phyloP scores from a whole-genome alignment of 2,113 vertebrate species.

The Phalacrocorax pelagicus region DNA sequence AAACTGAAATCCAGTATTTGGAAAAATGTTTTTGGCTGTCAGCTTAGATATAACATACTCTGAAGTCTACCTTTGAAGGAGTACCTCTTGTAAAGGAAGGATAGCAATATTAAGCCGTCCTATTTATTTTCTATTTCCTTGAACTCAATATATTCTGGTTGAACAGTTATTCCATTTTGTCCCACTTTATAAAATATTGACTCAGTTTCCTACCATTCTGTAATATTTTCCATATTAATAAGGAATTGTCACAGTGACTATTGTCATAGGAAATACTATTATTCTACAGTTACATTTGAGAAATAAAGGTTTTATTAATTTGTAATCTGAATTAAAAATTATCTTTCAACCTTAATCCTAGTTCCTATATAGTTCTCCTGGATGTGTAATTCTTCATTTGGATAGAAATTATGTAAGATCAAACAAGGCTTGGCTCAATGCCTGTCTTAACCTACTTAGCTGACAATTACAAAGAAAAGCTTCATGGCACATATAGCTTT shows the following conservation, averaged over 20 bases:
- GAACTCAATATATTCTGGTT: background rate
- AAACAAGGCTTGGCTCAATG: background rate
- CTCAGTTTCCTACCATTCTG: background rate
- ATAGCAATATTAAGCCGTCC: background rate
- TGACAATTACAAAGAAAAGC: background rate
- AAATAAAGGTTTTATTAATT: background rate
- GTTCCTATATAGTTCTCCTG: background rate
- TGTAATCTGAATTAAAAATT: constrained; percentile 15
- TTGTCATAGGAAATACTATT: background rate
- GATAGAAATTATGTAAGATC: constrained; percentile 29
- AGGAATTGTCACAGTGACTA: background rate
- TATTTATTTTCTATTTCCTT: background rate
- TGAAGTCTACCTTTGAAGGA: background rate
- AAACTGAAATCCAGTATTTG: background rate
- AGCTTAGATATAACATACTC: background rate
- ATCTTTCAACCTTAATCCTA: background rate
- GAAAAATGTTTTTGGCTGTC: background rate
- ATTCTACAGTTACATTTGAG: background rate
- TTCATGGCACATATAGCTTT: background rate
- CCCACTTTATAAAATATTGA: constrained; percentile 5
- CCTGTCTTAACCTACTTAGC: background rate
- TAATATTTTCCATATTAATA: constrained; percentile 9
- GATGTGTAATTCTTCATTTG: background rate
- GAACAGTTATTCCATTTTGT: background rate
- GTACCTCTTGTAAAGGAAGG: background rate